Conservation (phyloP, 2,113 vertebrate species). For the Petromus typicus region DNA sequence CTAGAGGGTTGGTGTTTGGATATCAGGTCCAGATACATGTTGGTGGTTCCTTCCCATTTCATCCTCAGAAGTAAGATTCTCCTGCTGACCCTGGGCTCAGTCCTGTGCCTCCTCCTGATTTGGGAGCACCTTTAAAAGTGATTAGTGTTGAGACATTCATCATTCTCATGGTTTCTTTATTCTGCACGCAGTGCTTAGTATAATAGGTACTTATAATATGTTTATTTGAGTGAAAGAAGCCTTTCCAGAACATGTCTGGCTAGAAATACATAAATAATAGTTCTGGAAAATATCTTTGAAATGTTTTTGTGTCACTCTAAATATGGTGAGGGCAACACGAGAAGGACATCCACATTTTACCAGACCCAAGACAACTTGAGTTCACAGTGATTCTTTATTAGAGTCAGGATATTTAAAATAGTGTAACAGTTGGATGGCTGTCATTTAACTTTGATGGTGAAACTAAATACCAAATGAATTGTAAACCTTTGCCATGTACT, state of each 20-base stretch:
- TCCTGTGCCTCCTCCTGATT: background rate
- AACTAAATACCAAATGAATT: background rate
- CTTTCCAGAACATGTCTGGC: background rate
- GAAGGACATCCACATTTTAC: background rate
- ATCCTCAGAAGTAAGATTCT: background rate
- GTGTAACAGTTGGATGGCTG: background rate
- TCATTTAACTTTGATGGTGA: background rate
- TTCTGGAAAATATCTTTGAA: constrained; percentile 40
- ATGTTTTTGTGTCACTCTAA: background rate
- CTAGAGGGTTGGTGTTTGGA: background rate
- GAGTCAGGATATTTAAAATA: background rate
- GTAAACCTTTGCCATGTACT: background rate
- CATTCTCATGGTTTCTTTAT: background rate
- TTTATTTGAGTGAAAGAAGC: constrained; percentile 28
- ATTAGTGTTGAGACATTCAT: background rate
- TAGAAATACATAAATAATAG: background rate
- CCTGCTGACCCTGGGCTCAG: background rate
- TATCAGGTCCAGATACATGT: background rate
- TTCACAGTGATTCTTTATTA: background rate
- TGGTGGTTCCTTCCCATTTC: background rate
- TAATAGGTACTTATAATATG: background rate
- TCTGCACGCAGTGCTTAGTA: background rate
- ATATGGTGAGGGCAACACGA: background rate
- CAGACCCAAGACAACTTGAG: background rate
- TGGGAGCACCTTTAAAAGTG: background rate